phyloP scores from a whole-genome alignment of 2,113 vertebrate species.

The Acrocephalus arundinaceus region DNA sequence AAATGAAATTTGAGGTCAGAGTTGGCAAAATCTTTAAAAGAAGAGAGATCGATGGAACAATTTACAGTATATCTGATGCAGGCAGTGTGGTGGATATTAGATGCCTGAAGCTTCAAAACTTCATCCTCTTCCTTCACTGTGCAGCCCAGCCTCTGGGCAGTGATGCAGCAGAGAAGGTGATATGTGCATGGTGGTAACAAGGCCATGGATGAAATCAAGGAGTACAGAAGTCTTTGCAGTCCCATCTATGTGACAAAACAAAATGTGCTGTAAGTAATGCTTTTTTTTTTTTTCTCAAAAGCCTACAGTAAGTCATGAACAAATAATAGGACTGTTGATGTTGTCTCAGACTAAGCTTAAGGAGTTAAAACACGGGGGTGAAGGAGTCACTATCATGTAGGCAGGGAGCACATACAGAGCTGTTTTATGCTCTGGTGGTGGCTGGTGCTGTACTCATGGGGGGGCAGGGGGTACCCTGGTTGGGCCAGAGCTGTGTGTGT shows the following conservation, averaged over 20 bases:
- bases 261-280: background rate
- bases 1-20: background rate
- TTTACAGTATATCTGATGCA: background rate
- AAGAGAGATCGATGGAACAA: background rate
- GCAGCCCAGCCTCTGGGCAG: background rate
- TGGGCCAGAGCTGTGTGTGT: background rate
- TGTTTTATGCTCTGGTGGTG: background rate
- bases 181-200: background rate
- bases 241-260: background rate
- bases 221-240: background rate
- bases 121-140: background rate
- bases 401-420: background rate
- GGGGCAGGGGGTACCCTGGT: rapidly evolving
- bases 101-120: background rate
- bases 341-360: background rate
- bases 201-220: background rate
- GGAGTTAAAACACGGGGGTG: background rate
- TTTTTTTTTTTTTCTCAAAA: background rate
- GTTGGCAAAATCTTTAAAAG: background rate
- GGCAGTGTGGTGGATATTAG: background rate
- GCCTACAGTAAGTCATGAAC: background rate
- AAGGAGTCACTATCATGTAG: rapidly evolving
- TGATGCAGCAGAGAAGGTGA: background rate
- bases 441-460: rapidly evolving
- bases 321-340: background rate